Conservation (phyloP, 1,140 invertebrate genomes). For the Streblospio benedicti region DNA sequence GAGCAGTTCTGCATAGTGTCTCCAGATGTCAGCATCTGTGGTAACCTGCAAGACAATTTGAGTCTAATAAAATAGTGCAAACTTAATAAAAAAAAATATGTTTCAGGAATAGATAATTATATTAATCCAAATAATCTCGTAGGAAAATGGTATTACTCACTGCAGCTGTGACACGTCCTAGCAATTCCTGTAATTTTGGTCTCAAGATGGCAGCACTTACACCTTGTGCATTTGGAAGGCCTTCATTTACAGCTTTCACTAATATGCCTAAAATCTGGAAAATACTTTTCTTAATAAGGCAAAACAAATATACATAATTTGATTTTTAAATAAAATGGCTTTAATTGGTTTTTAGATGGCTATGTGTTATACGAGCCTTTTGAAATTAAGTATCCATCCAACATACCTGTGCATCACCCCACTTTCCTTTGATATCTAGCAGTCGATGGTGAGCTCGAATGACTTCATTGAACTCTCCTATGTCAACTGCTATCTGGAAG, state of each 20-base stretch:
- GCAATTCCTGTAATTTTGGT: constrained; percentile 62
- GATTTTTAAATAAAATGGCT: not conserved
- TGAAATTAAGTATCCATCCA: not conserved
- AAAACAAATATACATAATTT: not conserved
- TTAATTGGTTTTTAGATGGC: not conserved
- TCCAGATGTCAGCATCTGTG: constrained; percentile 66
- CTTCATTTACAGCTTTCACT: constrained; percentile 60
- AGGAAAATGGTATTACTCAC: not conserved
- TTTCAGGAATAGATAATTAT: not conserved
- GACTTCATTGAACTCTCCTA: constrained; percentile 54
- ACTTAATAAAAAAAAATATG: not conserved
- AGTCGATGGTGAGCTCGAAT: constrained; percentile 72
- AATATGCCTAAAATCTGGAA: constrained; percentile 61
- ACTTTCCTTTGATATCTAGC: constrained; percentile 72
- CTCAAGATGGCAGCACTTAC: constrained; percentile 48
- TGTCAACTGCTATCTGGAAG: constrained; percentile 38
- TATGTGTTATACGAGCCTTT: not conserved
- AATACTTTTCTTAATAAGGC: not conserved
- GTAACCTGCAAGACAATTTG: constrained; percentile 40
- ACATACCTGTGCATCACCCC: constrained; percentile 60
- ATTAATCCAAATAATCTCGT: not conserved
- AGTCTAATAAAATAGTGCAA: not conserved
- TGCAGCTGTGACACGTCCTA: constrained; percentile 64
- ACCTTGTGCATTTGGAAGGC: constrained; percentile 55
- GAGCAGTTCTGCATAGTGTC: constrained; percentile 62